Conservation (phyloP, 1,140 invertebrate species). For the Polypedilum pembai region DNA sequence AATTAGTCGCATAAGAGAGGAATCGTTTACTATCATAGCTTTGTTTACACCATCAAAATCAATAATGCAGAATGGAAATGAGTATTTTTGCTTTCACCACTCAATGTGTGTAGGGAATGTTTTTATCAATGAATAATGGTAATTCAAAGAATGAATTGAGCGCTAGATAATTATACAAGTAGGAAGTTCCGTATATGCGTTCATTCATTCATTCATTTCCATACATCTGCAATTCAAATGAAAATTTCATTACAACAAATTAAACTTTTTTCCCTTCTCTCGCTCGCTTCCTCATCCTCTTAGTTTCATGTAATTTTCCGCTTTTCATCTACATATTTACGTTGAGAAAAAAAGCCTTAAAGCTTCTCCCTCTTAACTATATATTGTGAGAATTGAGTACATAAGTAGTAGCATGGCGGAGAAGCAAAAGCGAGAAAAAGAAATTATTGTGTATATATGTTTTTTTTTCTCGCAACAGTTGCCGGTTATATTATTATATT, state of each 20-base stretch:
- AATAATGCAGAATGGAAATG: background rate
- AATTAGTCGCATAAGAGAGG: background rate
- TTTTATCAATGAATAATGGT: background rate
- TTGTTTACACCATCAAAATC: background rate
- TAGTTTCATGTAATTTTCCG: too few species aligned
- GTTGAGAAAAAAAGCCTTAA: too few species aligned
- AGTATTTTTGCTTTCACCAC: background rate
- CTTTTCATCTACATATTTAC: too few species aligned
- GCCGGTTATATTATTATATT: too few species aligned
- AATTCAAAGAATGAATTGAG: background rate
- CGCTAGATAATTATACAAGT: too few species aligned
- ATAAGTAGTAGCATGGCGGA: too few species aligned
- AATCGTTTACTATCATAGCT: background rate
- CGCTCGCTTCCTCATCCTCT: background rate
- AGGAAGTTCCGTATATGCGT: too few species aligned
- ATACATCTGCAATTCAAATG: constrained; percentile 13
- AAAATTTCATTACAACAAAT: background rate
- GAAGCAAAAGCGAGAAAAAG: too few species aligned
- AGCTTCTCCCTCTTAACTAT: too few species aligned
- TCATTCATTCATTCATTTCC: background rate
- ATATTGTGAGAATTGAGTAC: too few species aligned
- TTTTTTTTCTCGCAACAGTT: too few species aligned
- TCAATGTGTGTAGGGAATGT: background rate
- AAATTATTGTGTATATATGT: too few species aligned
- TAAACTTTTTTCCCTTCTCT: background rate